Percentiles rank a stretch among this genome's conserved stretches.
These are phyloP conservation scores for Bimastos eiseni DNA, from an alignment of 2,888 invertebrate genomes.

Conservation along the genomic window DNA sequence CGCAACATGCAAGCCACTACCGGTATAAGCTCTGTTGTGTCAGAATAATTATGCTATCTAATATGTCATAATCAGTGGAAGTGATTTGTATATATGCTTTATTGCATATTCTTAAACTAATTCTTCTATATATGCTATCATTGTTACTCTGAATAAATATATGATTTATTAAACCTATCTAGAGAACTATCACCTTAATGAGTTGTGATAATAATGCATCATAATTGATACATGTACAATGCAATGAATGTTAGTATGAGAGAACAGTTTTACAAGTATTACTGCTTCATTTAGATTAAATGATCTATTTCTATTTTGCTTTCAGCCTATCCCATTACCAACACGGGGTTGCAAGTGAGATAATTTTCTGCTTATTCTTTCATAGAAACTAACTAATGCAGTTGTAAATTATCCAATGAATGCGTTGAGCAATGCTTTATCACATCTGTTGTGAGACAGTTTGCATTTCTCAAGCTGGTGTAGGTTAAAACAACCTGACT, in stretches of 20 bases:
- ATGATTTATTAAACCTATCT: background rate
- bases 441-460: background rate
- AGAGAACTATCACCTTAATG: background rate
- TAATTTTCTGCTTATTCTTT: background rate
- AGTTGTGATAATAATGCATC: background rate
- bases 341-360: background rate
- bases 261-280: background rate
- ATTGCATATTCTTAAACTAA: too few species aligned
- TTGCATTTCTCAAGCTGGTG: too few species aligned
- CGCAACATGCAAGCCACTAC: background rate
- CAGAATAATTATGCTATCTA: background rate
- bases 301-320: background rate
- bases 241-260: background rate
- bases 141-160: background rate
- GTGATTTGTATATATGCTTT: background rate
- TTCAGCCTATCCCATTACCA: background rate
- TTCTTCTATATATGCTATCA: background rate
- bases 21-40: background rate
- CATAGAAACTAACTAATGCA: background rate
- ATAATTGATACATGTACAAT: background rate
- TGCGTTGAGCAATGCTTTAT: background rate
- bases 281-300: background rate
- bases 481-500: too few species aligned
- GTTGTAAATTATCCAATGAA: background rate
- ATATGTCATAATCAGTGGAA: background rate